Evolutionary conservation across 2,888 invertebrate species (phyloP).

Genomic region (Gerris lacustris): DNA sequence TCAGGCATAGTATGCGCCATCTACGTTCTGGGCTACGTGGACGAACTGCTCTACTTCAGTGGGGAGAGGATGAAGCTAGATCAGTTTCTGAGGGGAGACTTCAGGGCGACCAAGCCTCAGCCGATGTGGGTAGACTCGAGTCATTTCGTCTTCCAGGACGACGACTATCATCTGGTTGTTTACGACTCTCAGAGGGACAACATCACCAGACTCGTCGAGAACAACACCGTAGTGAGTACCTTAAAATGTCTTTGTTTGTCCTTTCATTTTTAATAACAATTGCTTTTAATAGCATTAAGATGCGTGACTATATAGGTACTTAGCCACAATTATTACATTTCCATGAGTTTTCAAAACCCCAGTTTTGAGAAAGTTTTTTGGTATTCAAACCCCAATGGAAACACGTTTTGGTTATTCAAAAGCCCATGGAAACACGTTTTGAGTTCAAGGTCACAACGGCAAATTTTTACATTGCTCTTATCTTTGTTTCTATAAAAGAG

Average conservation of each 20-base stretch:
- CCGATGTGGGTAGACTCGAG: constrained; percentile 70
- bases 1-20: constrained; percentile 79
- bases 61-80: constrained; percentile 70
- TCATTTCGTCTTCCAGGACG: constrained; percentile 74
- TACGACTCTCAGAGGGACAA: constrained; percentile 68
- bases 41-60: constrained; percentile 79
- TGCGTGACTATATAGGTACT: too few relatives aligned
- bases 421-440: too few relatives aligned
- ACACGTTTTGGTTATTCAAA: too few relatives aligned
- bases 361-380: too few relatives aligned
- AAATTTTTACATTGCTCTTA: too few relatives aligned
- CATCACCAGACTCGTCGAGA: constrained; percentile 67
- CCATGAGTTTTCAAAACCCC: too few relatives aligned
- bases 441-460: too few relatives aligned
- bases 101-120: constrained; percentile 57
- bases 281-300: too few relatives aligned
- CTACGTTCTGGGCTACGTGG: constrained; percentile 78
- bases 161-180: constrained; percentile 70
- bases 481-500: too few relatives aligned
- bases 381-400: too few relatives aligned
- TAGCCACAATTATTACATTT: too few relatives aligned
- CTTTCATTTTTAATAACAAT: background rate
- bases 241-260: background rate
- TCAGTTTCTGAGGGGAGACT: constrained; percentile 65
- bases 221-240: constrained; percentile 65